Evolutionary conservation across 2,113 vertebrate species (phyloP).

Genomic region (Hypocryptadius cinnamomeus): DNA sequence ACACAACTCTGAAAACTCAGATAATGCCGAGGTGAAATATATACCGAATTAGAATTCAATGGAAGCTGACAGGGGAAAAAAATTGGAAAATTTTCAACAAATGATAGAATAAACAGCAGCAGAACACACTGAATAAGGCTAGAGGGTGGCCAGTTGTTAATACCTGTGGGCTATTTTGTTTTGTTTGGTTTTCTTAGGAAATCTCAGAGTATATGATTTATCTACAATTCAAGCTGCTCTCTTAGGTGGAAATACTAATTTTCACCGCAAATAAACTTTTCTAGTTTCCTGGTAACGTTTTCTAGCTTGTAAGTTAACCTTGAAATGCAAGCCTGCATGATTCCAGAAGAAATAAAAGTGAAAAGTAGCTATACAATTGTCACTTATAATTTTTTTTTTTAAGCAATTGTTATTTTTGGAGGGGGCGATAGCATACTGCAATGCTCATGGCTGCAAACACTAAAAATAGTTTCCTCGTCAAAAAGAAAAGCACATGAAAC

Average conservation of each 20-base stretch:
- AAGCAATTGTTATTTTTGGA: not conserved
- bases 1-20: not conserved
- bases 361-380: not conserved
- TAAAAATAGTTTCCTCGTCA: not conserved
- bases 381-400: not conserved
- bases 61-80: not conserved
- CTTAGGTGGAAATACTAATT: not conserved
- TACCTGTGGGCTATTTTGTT: not conserved
- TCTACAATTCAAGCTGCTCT: not conserved
- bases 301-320: not conserved
- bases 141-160: not conserved
- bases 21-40: accelerated
- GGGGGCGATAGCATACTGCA: not conserved
- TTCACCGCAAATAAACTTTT: not conserved
- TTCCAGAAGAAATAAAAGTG: not conserved
- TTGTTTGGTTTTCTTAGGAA: not conserved
- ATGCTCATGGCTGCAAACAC: not conserved
- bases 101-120: not conserved
- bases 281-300: not conserved
- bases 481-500: not conserved
- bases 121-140: not conserved
- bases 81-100: not conserved
- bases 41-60: not conserved
- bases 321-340: not conserved
- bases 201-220: not conserved